Evolutionary conservation across 2,113 vertebrate species (phyloP), one percentile per base, ranked within the genome.

Genomic region (Phoenicopterus ruber): DNA sequence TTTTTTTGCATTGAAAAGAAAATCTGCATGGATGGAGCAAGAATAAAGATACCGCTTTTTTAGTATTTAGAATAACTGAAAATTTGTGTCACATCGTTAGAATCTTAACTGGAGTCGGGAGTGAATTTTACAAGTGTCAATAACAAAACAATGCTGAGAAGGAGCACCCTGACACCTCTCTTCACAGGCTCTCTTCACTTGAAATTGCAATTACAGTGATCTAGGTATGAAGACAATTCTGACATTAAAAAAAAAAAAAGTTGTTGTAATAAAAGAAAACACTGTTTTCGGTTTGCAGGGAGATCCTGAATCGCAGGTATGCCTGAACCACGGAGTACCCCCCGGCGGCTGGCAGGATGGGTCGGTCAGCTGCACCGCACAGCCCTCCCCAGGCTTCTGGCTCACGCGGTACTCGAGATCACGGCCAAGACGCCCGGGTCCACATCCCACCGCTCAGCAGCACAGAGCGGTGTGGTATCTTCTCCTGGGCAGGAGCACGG

Each of bases 351-450:
- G 4, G 49, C 74, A 50, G 70, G 74, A 40, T 3, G 32, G 34
- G 52, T 55, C 29, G 9, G 32, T 44, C n/a, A 34, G 50, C 59
- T 77, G 54, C 42, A 59, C 47, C 9, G 1, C 34, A 40, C 5
- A 0, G 2, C 13, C 52, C 20, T 54, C 22, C 20, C 17, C 57
- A 13, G 18, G 19, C 16, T 31, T 10, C 52, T 5, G 57, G 44
- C 46, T 74, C 47, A 15, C 8, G 61, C 5, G 1, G 11, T 8
- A 40, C 59, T 55, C 4, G 2, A n/a, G 7, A 44, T 19, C 82
- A 25, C 0, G 8, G 44, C 76, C 4, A 1, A 74, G 63, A 69
- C 0, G 5, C 6, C 22, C 10, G 4, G 58, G 63, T 29, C 28
- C 72, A 50, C 69, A 59, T 50, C n/a, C 32, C 81, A 21, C 46